Base-by-base conservation (phyloP, 2,113 vertebrate species). In the Saccopteryx bilineata region DNA sequence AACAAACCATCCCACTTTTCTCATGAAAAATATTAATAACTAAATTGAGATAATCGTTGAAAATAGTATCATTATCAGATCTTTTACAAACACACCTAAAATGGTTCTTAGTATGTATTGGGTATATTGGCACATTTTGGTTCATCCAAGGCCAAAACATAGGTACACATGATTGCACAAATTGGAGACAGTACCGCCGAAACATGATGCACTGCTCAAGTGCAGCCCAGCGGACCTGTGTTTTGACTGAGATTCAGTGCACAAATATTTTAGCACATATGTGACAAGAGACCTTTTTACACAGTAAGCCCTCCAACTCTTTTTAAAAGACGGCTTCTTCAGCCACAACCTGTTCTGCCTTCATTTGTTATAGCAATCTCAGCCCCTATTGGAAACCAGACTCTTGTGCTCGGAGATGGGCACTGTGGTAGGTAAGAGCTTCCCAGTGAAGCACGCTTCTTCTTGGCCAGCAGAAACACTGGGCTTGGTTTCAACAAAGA, bases 371-470 rank as follows among this genome's bases (percentile, higher is more conserved):
- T 60, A 91, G 88, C 60, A 88, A 80, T 94, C 87, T 83, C 82
- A 91, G 91, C 10, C 86, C 83, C 74, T 95, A 50, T 94, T 75
- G 66, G 74, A 95, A 95, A 82, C 89, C 91, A 96, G 95, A 94
- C 48, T 52, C 92, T n/a, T 72, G 21, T 9, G 89, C 88, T 96
- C 61, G 54, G 15, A 90, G 31, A 60, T 0, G 1, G 1, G 48
- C 58, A 33, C 9, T 31, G 78, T 28, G 94, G 79, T 9, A 97
- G 95, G 92, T 83, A 61, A 97, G 21, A 68, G 80, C 86, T 80
- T 96, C 72, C 81, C 88, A 61, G 52, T 9, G 81, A 93, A 87
- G 84, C 31, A 60, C 18, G 3, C 46, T 87, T 85, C 79, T 96
- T 48, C 52, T 81, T 60, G 61, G 95, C 93, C 84, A 93, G 92